Conservation (phyloP, 1,140 invertebrate genomes). For the Zaprionus capensis region DNA sequence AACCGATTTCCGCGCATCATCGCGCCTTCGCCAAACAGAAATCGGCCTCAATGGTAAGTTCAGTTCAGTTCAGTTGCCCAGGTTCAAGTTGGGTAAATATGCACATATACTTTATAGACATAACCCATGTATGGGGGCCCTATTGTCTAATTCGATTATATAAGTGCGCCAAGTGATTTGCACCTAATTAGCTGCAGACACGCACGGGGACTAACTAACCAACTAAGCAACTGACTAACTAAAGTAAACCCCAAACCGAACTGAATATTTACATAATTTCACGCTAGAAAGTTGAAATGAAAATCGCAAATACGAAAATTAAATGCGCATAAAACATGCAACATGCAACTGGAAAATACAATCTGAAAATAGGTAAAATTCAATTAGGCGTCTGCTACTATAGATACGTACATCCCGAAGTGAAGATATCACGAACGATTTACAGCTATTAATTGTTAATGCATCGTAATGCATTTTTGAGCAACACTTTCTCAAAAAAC, state of each 20-base stretch:
- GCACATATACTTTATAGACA: constrained; percentile 14
- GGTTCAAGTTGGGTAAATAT: constrained; percentile 31
- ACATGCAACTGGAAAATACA: constrained; percentile 30
- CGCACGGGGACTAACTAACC: constrained; percentile 44
- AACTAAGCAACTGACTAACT: neutral
- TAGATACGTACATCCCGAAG: neutral
- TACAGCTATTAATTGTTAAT: constrained; percentile 73
- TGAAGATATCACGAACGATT: constrained; percentile 25
- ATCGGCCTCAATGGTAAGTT: constrained; percentile 83
- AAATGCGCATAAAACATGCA: constrained; percentile 30
- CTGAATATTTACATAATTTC: constrained; percentile 66
- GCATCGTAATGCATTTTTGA: constrained; percentile 71
- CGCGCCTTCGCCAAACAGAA: constrained; percentile 83
- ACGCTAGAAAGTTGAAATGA: constrained; percentile 80
- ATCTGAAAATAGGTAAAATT: neutral
- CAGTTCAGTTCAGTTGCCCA: constrained; percentile 1
- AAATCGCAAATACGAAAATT: constrained; percentile 57
- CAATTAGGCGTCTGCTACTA: neutral
- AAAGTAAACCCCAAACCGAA: constrained; percentile 13
- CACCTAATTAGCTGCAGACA: constrained; percentile 69
- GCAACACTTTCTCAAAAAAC: constrained; percentile 65
- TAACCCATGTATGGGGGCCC: constrained; percentile 26
- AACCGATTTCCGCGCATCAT: constrained; percentile 83
- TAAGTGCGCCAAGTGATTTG: constrained; percentile 59
- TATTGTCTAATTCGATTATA: constrained; percentile 75